Conservation (phyloP, 1,140 invertebrate genomes). For the Drosophila bocqueti region DNA sequence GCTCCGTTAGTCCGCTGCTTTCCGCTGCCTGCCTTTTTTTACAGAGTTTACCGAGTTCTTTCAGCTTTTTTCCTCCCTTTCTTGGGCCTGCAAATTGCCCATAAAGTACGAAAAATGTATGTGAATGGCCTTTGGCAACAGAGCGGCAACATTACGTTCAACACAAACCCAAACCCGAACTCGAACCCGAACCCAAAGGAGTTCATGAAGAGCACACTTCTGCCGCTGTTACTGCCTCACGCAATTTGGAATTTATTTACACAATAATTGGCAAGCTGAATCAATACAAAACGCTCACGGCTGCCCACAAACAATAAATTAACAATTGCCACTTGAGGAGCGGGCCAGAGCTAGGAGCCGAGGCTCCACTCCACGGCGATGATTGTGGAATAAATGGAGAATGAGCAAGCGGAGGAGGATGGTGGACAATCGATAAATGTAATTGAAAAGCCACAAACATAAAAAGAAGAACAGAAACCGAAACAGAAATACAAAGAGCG, state of each 20-base stretch:
- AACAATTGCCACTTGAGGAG: constrained; percentile 62
- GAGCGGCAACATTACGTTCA: constrained; percentile 25
- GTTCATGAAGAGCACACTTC: constrained; percentile 66
- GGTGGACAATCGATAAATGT: constrained; percentile 35
- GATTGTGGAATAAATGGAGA: constrained; percentile 15
- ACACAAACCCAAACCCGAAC: not conserved
- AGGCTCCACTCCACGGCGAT: not conserved
- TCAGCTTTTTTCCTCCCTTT: constrained; percentile 22
- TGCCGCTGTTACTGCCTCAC: constrained; percentile 57
- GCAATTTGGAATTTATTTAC: constrained; percentile 82
- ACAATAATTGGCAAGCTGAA: constrained; percentile 80
- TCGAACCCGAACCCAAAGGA: constrained; percentile 1
- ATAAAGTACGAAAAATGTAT: constrained; percentile 78
- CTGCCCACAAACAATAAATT: constrained; percentile 74
- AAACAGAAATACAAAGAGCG: not conserved
- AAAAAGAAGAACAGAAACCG: not conserved
- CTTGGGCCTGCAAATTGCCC: constrained; percentile 64
- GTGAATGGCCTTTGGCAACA: constrained; percentile 61
- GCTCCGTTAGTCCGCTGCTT: constrained; percentile 35
- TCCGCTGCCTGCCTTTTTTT: constrained; percentile 6
- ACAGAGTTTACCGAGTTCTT: too few species aligned
- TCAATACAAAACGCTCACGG: constrained; percentile 74
- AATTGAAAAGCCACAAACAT: constrained; percentile 33
- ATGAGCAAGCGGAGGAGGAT: not conserved
- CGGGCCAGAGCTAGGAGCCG: not conserved